phyloP scores from a whole-genome alignment of 2,113 vertebrate genomes.

The Coryphaenoides rupestris region DNA sequence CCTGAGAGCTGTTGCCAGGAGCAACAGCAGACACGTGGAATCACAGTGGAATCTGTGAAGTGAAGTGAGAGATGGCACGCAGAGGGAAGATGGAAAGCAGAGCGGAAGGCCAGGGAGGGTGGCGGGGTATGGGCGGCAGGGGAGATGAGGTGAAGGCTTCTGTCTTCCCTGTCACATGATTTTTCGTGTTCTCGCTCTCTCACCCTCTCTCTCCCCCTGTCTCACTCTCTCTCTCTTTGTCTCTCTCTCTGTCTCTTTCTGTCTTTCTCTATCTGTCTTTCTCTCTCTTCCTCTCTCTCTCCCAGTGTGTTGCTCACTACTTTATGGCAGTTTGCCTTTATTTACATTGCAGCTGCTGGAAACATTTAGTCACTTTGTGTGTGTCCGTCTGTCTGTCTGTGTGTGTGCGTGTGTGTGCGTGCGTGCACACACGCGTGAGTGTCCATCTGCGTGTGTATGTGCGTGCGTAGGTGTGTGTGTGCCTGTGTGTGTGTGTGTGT shows the following conservation, averaged over 20 bases:
- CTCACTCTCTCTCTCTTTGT: neutral
- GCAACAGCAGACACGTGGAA: no score
- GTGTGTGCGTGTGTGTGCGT: constrained; percentile 1
- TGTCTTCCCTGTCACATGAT: no score
- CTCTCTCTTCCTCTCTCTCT: neutral
- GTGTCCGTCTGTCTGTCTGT: constrained; percentile 16
- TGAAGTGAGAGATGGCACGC: no score
- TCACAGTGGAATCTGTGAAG: no score
- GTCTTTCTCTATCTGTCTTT: neutral
- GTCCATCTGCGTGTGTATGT: constrained; percentile 23
- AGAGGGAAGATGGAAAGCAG: no score
- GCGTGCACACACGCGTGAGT: no score
- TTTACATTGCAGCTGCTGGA: constrained; percentile 38
- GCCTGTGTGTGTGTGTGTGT: neutral
- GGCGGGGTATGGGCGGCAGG: no score
- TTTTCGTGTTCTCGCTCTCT: no score
- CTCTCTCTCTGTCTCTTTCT: neutral
- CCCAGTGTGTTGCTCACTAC: neutral
- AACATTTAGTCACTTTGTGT: neutral
- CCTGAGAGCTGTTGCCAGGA: no score
- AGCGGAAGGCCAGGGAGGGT: no score
- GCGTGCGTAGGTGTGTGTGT: constrained; percentile 1
- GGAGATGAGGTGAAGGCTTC: no score
- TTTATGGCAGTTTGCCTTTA: constrained; percentile 18
- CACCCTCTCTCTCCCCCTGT: no score